These are phyloP conservation scores for Labeo rohita DNA, from an alignment of 2,113 vertebrate genomes.

Conservation along the genomic window DNA sequence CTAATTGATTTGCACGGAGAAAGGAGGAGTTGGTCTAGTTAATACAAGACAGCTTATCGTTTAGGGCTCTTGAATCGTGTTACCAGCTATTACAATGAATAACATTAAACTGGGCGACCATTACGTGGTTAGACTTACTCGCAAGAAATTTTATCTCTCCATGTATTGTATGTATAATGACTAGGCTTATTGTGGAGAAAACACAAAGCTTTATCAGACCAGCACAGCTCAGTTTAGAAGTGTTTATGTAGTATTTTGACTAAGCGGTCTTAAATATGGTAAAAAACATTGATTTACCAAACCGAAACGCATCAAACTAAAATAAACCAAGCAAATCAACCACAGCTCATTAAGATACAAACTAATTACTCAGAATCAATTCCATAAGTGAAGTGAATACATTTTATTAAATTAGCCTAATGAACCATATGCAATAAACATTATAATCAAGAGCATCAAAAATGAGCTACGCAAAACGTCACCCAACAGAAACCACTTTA, in stretches of 20 bases:
- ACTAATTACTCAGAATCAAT: conserved; percentile 40
- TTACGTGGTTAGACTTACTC: conserved; percentile 16
- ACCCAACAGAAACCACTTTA: conserved; percentile 1
- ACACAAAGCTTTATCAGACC: background rate
- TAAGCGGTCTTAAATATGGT: background rate
- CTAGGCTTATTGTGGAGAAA: background rate
- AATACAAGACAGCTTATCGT: conserved; percentile 28
- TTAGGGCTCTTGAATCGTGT: conserved; percentile 16
- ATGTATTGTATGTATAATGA: conserved; percentile 8
- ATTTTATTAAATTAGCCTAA: conserved; percentile 39
- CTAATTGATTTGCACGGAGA: conserved; percentile 55
- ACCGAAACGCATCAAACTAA: background rate
- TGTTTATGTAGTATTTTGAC: background rate
- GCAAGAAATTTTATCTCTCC: background rate
- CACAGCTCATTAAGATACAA: background rate
- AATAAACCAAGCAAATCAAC: background rate
- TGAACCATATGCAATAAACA: conserved; percentile 27
- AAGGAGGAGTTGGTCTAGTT: conserved; percentile 40
- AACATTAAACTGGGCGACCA: conserved; percentile 10
- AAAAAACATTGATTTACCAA: conserved; percentile 5
- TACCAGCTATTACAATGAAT: background rate
- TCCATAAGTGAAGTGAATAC: conserved; percentile 28
- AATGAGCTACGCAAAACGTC: background rate
- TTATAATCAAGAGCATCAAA: conserved; percentile 2
- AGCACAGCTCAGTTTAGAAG: background rate